Percentiles rank a stretch among this genome's conserved stretches.
phyloP scores from a whole-genome alignment of 1,140 invertebrate genomes.

The Aphidius ervi region DNA sequence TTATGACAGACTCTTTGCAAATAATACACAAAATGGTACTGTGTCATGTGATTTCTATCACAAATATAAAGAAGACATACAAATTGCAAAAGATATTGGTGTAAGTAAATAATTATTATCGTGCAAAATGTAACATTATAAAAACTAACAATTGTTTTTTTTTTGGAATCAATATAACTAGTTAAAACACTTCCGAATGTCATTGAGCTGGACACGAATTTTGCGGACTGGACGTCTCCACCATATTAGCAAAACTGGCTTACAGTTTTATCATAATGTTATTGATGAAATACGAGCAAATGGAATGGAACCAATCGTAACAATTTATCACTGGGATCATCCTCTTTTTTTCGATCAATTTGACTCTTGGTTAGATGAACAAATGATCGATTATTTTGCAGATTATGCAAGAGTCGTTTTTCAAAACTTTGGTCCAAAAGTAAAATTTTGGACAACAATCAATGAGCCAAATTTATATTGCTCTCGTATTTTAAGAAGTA shows the following conservation, averaged over 20 bases:
- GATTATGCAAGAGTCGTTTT: conserved; percentile 55
- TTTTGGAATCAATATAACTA: neutral
- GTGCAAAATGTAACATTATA: conserved; percentile 53
- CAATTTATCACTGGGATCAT: conserved; percentile 57
- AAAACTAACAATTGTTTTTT: conserved; percentile 45
- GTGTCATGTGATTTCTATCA: conserved; percentile 33
- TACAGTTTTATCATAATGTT: conserved; percentile 59
- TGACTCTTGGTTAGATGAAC: conserved; percentile 60
- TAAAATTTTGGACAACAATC: conserved; percentile 51
- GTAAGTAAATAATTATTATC: conserved; percentile 48
- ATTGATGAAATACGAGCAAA: conserved; percentile 56
- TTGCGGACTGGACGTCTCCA: conserved; percentile 57
- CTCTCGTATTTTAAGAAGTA: neutral
- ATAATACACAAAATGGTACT: conserved; percentile 52
- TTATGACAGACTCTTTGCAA: conserved; percentile 17
- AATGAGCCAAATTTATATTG: conserved; percentile 52
- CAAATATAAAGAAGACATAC: no score
- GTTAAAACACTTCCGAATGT: conserved; percentile 57
- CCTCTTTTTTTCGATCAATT: conserved; percentile 54
- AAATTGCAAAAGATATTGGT: conserved; percentile 52
- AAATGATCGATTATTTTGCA: conserved; percentile 55
- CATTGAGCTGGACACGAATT: conserved; percentile 60
- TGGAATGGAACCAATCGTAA: conserved; percentile 53
- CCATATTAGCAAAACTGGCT: conserved; percentile 51
- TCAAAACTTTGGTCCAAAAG: conserved; percentile 45